Conservation (phyloP, 1,140 invertebrate genomes). For the Acromyrmex charruanus region DNA sequence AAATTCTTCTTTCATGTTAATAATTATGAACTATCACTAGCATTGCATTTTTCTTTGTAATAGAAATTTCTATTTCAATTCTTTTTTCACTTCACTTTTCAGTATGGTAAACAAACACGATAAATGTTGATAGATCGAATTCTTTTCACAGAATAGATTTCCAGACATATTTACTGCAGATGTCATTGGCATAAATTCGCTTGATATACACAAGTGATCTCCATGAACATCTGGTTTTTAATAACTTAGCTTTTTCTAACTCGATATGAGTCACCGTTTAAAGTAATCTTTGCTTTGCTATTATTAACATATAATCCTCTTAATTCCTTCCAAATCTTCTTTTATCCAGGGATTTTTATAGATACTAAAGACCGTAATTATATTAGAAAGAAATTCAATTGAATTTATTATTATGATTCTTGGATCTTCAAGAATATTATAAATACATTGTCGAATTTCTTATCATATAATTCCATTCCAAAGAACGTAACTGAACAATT, state of each 20-base stretch:
- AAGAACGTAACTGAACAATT: background rate
- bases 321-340: background rate
- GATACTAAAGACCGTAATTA: background rate
- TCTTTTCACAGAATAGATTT: conserved; percentile 24
- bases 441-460: background rate
- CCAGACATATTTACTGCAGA: background rate
- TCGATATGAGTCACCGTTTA: conserved; percentile 15
- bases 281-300: conserved; percentile 28
- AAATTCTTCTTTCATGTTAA: background rate
- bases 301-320: conserved; percentile 42
- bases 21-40: background rate
- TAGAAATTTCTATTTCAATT: background rate
- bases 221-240: conserved; percentile 37
- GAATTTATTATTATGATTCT: conserved; percentile 6
- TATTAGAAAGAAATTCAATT: conserved; percentile 5
- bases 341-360: background rate
- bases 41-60: background rate
- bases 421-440: background rate
- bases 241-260: conserved; percentile 28
- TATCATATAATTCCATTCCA: background rate
- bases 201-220: conserved; percentile 5
- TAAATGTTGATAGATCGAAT: background rate
- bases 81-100: background rate
- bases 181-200: conserved; percentile 8
- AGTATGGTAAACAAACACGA: conserved; percentile 12